phyloP scores from a whole-genome alignment of 2,113 vertebrate species.

The human region GRCh38 chr13:33014501-33015000 shows the following conservation, averaged over 20 bases:
- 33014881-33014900: neutral
- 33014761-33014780: conserved; percentile 30
- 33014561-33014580: conserved; percentile 54
- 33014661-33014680: neutral
- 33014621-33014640: neutral
- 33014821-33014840: conserved; percentile 47
- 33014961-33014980: neutral
- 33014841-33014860: neutral
- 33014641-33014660: neutral
- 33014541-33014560: neutral
- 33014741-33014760: conserved; percentile 52
- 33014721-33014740: conserved; percentile 4
- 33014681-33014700: neutral
- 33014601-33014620: neutral
- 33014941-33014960: neutral
- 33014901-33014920: conserved; percentile 19
- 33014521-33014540: neutral
- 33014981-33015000: neutral
- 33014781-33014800: neutral
- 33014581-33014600: neutral
- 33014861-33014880: neutral
- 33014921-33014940: neutral
- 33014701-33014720: neutral
- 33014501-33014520: neutral
- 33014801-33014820: neutral